phyloP scores from a whole-genome alignment of 2,113 vertebrate genomes.

The Corythornis vintsioides region DNA sequence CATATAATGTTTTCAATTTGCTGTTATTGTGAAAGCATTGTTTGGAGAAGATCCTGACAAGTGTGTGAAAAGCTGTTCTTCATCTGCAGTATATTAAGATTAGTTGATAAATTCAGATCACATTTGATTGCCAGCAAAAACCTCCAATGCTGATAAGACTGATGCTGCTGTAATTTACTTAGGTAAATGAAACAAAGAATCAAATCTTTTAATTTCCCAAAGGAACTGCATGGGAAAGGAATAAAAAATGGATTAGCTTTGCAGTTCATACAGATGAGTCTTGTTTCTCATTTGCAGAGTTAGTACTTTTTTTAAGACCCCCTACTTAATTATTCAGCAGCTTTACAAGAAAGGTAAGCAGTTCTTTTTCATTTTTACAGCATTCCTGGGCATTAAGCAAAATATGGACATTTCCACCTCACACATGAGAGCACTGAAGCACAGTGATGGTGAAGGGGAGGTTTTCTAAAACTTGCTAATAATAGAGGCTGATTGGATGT shows the following conservation, averaged over 20 bases:
- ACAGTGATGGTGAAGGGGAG: not conserved
- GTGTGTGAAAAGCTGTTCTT: not conserved
- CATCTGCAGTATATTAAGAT: not conserved
- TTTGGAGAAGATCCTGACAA: not conserved
- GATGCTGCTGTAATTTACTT: conserved; percentile 31
- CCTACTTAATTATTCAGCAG: not conserved
- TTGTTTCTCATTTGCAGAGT: not conserved
- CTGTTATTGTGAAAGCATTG: not conserved
- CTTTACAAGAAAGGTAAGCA: not conserved
- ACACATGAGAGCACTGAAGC: not conserved
- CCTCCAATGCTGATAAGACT: not conserved
- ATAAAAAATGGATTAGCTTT: not conserved
- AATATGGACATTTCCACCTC: not conserved
- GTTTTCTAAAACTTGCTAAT: not conserved
- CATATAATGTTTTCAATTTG: not conserved
- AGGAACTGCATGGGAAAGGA: not conserved
- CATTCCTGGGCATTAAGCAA: not conserved
- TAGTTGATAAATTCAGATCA: conserved; percentile 32
- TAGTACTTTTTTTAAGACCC: not conserved
- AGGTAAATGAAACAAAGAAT: conserved; percentile 34
- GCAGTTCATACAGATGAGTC: not conserved
- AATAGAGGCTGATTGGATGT: not conserved
- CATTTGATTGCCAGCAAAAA: not conserved
- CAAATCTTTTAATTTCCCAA: conserved; percentile 31
- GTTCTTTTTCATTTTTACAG: not conserved